Base-by-base conservation (phyloP, 2,888 invertebrate species). In the Pristionchus maxplancki region DNA sequence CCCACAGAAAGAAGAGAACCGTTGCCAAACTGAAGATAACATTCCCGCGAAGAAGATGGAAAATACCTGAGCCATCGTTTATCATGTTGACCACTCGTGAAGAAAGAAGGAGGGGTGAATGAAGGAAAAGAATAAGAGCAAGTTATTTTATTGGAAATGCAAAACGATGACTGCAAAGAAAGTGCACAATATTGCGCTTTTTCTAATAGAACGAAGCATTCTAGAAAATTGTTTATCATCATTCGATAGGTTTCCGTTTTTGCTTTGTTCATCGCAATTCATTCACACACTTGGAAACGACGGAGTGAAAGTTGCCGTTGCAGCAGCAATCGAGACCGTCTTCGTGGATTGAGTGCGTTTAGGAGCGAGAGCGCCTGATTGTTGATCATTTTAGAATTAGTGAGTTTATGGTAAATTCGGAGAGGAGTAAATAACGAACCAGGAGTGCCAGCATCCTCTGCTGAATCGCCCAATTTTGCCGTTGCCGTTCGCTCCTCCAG, bases 211-310 rank as follows among this genome's bases (percentile, higher is more conserved):
- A n/a, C n/a, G n/a, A n/a, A 44, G 44, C 11, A 11, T n/a, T 58
- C 24, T 58, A 58, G 58, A 58, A 58, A 58, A 58, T 58, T 24
- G n/a, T 67, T 67, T 67, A 67, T 67, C 34, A 34, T 67, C 64
- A 34, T 67, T 67, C 28, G 64, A 67, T 67, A 15, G 64, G 64
- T 67, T 67, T 67, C 64, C 31, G 64, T 67, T 67, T 67, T 11
- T 67, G 31, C 31, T 67, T 31, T 31, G 8, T 9, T 6, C 6
- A 44, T 9, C 44, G 8, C 11, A 44, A 44, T 44, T 9, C 44
- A 6, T 44, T 44, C 8, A 15, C 20, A 50, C n/a, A n/a, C n/a
- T n/a, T n/a, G n/a, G n/a, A n/a, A 58, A 6, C 20, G 58, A 9
- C 58, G 58, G 58, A 4, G 58, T 24, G 0, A 58, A 58, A 24